Percentiles rank a stretch among this genome's conserved stretches.
These are phyloP conservation scores for Hycleus phaleratus DNA, from an alignment of 1,140 invertebrate genomes.

Conservation along the genomic window DNA sequence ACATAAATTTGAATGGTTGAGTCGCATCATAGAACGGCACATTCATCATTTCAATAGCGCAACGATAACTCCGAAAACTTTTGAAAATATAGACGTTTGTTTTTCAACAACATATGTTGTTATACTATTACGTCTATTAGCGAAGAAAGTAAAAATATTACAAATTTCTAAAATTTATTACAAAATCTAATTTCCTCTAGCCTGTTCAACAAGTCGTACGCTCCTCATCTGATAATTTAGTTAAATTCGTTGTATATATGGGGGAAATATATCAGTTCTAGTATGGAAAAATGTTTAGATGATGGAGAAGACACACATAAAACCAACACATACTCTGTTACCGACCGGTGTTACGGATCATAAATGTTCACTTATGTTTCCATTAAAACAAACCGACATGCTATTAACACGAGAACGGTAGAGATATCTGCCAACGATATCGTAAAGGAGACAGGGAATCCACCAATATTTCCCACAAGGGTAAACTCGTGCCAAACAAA, in stretches of 20 bases:
- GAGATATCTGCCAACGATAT: constrained; percentile 29
- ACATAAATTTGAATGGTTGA: constrained; percentile 38
- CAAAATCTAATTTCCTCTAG: not conserved
- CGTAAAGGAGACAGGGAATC: constrained; percentile 13
- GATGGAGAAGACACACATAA: constrained; percentile 13
- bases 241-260: too few relatives aligned
- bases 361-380: constrained; percentile 43
- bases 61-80: constrained; percentile 22
- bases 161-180: not conserved
- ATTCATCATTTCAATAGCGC: constrained; percentile 37
- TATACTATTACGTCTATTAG: not conserved
- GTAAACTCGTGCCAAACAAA: constrained; percentile 23
- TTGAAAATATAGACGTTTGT: constrained; percentile 4
- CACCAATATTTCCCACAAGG: constrained; percentile 6
- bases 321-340: not conserved
- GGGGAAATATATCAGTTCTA: not conserved
- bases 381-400: constrained; percentile 37
- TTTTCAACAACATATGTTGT: constrained; percentile 10
- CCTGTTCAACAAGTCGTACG: too few relatives aligned
- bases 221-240: too few relatives aligned
- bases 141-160: constrained; percentile 3
- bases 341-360: constrained; percentile 39
- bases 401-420: constrained; percentile 29
- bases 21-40: constrained; percentile 36
- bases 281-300: too few relatives aligned